Conservation (phyloP, 2,888 invertebrate genomes). For the Sclerodermus sp. region DNA sequence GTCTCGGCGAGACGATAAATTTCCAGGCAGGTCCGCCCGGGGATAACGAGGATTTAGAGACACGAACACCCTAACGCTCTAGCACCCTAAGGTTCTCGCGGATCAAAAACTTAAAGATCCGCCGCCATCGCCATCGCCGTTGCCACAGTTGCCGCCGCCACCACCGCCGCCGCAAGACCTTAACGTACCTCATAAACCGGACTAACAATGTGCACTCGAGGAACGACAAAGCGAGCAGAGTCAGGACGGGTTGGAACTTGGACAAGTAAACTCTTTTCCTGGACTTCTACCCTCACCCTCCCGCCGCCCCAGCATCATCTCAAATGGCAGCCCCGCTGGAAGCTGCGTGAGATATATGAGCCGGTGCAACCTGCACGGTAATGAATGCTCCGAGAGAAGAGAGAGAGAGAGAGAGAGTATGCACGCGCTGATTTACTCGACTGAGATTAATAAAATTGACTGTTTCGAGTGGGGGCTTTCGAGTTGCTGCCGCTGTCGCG, state of each 20-base stretch:
- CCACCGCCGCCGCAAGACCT: neutral
- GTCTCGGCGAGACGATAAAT: slow-evolving; percentile 29
- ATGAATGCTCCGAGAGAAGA: too few species aligned
- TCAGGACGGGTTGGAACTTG: too few species aligned
- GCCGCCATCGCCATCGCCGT: too few species aligned
- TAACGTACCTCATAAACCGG: slow-evolving; percentile 40
- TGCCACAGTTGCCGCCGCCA: too few species aligned
- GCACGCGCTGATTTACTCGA: slow-evolving; percentile 55
- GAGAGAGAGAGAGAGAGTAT: too few species aligned
- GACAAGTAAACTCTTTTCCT: slow-evolving; percentile 4
- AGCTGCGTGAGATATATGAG: slow-evolving; percentile 51
- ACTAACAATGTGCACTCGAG: slow-evolving; percentile 37
- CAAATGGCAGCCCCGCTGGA: too few species aligned
- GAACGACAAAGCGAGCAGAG: slow-evolving; percentile 16
- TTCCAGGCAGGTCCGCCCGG: slow-evolving; percentile 27
- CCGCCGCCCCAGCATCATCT: too few species aligned
- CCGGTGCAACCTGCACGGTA: slow-evolving; percentile 51
- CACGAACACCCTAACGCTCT: slow-evolving; percentile 2
- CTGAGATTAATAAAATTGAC: too few species aligned
- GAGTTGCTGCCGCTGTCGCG: too few species aligned
- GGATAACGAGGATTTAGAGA: slow-evolving; percentile 40
- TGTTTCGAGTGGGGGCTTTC: too few species aligned
- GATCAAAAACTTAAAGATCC: neutral
- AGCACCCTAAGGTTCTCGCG: neutral
- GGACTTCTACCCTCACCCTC: too few species aligned